Base-by-base conservation (phyloP, 1,140 invertebrate species). In the Dufourea novaeangliae region DNA sequence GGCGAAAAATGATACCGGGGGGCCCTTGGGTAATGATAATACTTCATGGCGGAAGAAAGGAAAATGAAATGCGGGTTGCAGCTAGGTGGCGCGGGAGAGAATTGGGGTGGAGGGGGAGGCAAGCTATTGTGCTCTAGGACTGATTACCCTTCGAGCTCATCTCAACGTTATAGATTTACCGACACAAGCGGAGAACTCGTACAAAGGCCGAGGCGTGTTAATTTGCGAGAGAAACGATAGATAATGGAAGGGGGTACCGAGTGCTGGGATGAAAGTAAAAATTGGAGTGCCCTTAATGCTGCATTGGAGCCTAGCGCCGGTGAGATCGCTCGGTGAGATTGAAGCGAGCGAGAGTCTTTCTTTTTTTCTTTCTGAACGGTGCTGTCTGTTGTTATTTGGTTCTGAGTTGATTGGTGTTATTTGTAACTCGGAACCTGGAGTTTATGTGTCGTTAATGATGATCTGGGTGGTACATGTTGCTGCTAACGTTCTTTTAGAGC, bases 1-100 rank as follows among this genome's bases (percentile, higher is more conserved):
- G 73, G 64, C 62, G 79, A 70, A 78, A 82, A 83, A 78, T 72
- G 80, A 83, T 82, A 82, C 46, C 37, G 54, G 62, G n/a, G 62
- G n/a, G n/a, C n/a, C n/a, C 37, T 54, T 37, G 50, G 64, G 69
- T 72, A 70, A 80, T 77, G 79, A 83, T 82, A 82, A 82, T 82
- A 69, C 66, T 82, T 34, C 44, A 34, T 34, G 37, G 29, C 25
- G 64, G 69, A 78, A 82, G 82, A 78, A 83, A 82, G 80, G 80
- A 79, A 82, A 78, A 83, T 83, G 75, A 79, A 83, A 82, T 70
- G 59, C 57, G 37, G 79, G 57, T 25, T 44, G 59, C 56, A 41
- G 32, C 57, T 22, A 2, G 17, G 44, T 1, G 46, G 22, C 25
- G 41, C 25, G 14, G 10, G 22, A 27, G 1, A 17, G 12, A n/a